Conservation (phyloP, 1,140 invertebrate genomes). For the Megathymus violae region DNA sequence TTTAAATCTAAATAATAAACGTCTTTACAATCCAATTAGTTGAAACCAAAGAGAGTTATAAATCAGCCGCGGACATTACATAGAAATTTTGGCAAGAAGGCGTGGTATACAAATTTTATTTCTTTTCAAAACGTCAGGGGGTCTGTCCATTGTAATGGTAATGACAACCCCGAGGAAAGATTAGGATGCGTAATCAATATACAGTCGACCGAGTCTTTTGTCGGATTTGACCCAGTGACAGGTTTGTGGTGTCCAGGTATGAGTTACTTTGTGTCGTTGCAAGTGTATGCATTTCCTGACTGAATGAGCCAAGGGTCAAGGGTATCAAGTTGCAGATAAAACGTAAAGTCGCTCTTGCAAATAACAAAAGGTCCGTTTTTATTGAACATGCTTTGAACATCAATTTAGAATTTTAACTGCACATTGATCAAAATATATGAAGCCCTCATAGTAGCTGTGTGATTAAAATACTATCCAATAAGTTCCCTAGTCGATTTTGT, state of each 20-base stretch:
- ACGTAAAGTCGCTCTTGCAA: neutral
- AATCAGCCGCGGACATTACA: slow-evolving; percentile 45
- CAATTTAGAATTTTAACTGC: no score
- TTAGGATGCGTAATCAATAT: slow-evolving; percentile 60
- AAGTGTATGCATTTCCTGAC: slow-evolving; percentile 31
- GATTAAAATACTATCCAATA: no score
- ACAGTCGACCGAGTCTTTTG: slow-evolving; percentile 58
- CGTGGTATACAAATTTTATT: slow-evolving; percentile 46
- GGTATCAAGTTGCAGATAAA: slow-evolving; percentile 32
- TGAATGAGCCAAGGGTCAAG: slow-evolving; percentile 36
- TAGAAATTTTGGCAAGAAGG: slow-evolving; percentile 41
- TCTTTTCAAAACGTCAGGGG: slow-evolving; percentile 49
- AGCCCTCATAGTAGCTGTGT: no score
- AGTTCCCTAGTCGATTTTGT: no score
- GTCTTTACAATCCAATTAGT: slow-evolving; percentile 6
- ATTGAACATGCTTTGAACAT: no score
- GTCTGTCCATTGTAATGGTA: slow-evolving; percentile 68
- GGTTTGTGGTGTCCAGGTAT: slow-evolving; percentile 58
- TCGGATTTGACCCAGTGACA: slow-evolving; percentile 63
- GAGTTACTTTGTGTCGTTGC: slow-evolving; percentile 30
- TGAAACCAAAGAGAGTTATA: slow-evolving; percentile 33
- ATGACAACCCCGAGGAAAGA: slow-evolving; percentile 41
- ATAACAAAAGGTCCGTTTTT: no score
- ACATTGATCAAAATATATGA: no score
- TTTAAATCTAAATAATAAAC: no score